Evolutionary conservation across 2,888 invertebrate species (phyloP), one percentile per base, ranked within the genome.

Genomic region (Sarcophaga rosellei): DNA sequence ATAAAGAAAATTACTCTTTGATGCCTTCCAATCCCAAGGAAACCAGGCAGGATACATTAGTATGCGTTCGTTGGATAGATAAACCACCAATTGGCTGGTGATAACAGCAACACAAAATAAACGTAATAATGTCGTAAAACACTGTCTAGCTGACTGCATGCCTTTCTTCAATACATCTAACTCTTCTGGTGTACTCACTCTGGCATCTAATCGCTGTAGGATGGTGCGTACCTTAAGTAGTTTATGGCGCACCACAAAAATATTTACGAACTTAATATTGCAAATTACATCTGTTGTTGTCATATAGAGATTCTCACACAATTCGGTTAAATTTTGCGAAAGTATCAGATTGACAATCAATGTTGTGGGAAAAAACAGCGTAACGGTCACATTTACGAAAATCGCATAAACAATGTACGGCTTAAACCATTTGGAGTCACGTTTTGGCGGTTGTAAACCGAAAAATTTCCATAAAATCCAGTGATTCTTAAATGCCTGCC

Each of bases 1-100:
- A 21, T 88, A 68, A 0, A 88, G n/a, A 74, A 88, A 91, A 61
- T 89, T 86, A 0, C 53, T 12, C 3, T 77, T 77, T 6, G 90
- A 89, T 25, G 88, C 77, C 65, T 81, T 81, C 89, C 89, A 93
- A 68, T 92, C 83, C 89, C 92, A 90, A 0, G 92, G 92, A 69
- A 89, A 88, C 92, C 91, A 93, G 4, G 88, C 83, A 0, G 90
- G 89, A 81, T 89, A 91, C 82, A 91, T 87, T 5, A 92, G 65
- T 0, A 72, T 81, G 0, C 85, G 82, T 6, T 89, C 90, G 0
- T 66, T 79, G 0, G 89, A 81, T 47, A 86, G 62, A 78, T 88
- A 88, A 0, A 88, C 88, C 3, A 88, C 73, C 68, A 89, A 77
- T 75, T 88, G 88, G 10, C 87, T 83, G 0, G 88, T 81, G 8